Conservation (phyloP, 2,113 vertebrate species). For the Epinephelus fuscoguttatus region DNA sequence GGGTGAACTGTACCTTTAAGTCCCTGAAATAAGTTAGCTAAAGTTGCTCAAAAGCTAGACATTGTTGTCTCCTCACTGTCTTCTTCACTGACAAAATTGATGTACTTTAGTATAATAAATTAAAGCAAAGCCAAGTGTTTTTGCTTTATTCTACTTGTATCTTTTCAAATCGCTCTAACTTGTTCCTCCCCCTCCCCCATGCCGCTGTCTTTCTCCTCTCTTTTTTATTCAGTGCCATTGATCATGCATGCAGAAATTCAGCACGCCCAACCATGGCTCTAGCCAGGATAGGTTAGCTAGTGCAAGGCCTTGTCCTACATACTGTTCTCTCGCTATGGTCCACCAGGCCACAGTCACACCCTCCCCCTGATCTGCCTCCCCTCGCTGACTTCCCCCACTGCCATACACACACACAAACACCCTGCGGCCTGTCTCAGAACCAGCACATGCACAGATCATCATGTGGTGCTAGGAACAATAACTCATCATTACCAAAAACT, state of each 20-base stretch:
- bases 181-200: slow-evolving; percentile 62
- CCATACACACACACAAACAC: slow-evolving; percentile 42
- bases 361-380: slow-evolving; percentile 69
- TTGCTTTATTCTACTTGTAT: slow-evolving; percentile 26
- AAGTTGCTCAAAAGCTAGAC: slow-evolving; percentile 34
- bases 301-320: slow-evolving; percentile 84
- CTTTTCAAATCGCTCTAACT: slow-evolving; percentile 58
- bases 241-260: slow-evolving; percentile 89
- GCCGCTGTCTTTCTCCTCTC: slow-evolving; percentile 64
- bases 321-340: slow-evolving; percentile 80
- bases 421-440: slow-evolving; percentile 61
- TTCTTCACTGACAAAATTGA: neutral
- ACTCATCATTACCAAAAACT: slow-evolving; percentile 48
- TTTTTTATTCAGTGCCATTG: slow-evolving; percentile 84
- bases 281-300: slow-evolving; percentile 79
- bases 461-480: slow-evolving; percentile 60
- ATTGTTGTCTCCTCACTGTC: neutral
- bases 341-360: slow-evolving; percentile 72
- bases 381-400: slow-evolving; percentile 40
- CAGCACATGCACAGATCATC: slow-evolving; percentile 64
- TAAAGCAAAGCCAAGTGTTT: slow-evolving; percentile 13
- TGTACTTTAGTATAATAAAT: neutral
- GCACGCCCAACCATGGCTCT: slow-evolving; percentile 79
- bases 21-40: slow-evolving; percentile 29
- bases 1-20: too few species aligned